phyloP scores from a whole-genome alignment of 2,797 vertebrate species.

The Sebastes hopkinsi region DNA sequence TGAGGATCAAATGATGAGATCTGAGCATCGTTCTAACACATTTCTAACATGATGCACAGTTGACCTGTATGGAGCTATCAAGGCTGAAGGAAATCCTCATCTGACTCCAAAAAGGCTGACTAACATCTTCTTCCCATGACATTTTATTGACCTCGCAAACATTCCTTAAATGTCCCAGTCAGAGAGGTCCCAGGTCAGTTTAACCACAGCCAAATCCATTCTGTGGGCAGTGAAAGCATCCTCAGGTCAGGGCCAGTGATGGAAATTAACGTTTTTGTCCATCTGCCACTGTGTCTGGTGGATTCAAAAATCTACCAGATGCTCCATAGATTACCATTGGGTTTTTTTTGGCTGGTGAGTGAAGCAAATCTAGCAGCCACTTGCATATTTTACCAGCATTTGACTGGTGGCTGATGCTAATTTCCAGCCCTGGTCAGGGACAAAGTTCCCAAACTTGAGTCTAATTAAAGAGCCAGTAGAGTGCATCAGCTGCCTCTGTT shows the following conservation, averaged over 20 bases:
- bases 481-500: too few relatives aligned
- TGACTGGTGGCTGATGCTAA: too few relatives aligned
- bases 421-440: too few relatives aligned
- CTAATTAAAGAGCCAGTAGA: too few relatives aligned
- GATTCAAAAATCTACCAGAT: too few relatives aligned
- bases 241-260: neutral
- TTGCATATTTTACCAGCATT: too few relatives aligned
- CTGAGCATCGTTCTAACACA: neutral
- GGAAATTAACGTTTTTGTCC: too few relatives aligned
- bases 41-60: neutral
- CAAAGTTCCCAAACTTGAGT: too few relatives aligned
- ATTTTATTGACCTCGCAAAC: conserved; percentile 6
- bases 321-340: too few relatives aligned
- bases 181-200: conserved; percentile 16
- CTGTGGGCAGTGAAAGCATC: neutral
- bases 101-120: neutral
- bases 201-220: conserved; percentile 2
- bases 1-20: neutral
- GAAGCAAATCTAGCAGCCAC: too few relatives aligned
- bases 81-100: neutral
- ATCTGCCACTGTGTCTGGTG: neutral
- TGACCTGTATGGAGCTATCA: neutral
- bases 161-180: conserved; percentile 9
- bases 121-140: conserved; percentile 16
- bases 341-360: too few relatives aligned